Evolutionary conservation across 2,888 invertebrate species (phyloP), one percentile per base, ranked within the genome.

Genomic region (Timema podura): DNA sequence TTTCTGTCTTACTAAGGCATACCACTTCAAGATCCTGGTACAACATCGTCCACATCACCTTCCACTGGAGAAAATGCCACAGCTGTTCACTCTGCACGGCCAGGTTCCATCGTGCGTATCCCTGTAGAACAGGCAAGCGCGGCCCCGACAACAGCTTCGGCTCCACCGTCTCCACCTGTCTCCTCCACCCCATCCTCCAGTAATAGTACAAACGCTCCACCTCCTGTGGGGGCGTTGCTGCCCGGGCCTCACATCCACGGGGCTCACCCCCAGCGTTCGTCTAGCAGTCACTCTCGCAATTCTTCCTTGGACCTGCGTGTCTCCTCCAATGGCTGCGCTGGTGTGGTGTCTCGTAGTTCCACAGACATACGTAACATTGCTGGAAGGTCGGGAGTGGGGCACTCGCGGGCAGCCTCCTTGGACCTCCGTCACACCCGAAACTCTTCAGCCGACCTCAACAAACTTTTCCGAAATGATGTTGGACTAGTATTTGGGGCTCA

Each of bases 331-430:
- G 70, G 70, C 13, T 65, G 71, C 48, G 67, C 71, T n/a, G 57
- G 67, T 44, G 68, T 71, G 45, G 76, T 76, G 5, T 77, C 78
- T 15, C 78, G 84, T 59, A 84, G 83, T 76, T 83, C 83, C 5
- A 82, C 81, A 72, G 84, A 84, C 77, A 77, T 84, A 67, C 77
- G 84, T 45, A 76, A 74, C 45, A 74, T 75, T 51, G 79, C 80
- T 48, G 76, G 82, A 64, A 76, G 80, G n/a, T 75, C 79, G 45
- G 79, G 79, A 13, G 76, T 79, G 67, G 87, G 87, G 6, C 94
- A 95, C 80, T 94, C 95, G 1, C 86, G 95, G 74, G 90, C 93
- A 72, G 91, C 94, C 48, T 94, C 95, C 3, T 81, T 95, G 74
- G 95, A 91, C 79, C 81, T 91, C 72, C 83, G 91, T 72, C 91